These are phyloP conservation scores for Aplidium turbinatum DNA, from an alignment of 23 tunicate species.

Conservation along the genomic window DNA sequence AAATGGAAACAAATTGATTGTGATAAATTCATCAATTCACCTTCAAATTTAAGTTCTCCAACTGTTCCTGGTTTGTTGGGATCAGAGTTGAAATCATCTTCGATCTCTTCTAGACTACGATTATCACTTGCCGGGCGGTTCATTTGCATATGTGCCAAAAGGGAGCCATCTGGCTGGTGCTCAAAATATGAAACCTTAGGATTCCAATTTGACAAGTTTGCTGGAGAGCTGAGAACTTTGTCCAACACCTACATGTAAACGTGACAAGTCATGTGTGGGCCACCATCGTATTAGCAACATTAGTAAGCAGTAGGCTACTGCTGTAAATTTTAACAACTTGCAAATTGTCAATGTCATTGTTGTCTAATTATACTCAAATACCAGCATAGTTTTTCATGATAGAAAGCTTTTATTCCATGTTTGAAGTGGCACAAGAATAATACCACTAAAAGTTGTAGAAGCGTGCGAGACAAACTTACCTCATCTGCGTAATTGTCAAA, in stretches of 20 bases:
- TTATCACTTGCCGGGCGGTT: slow-evolving; percentile 3
- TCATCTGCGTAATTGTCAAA: slow-evolving; percentile 7
- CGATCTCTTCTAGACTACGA: background rate
- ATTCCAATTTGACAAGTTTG: background rate
- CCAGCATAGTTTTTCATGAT: no score
- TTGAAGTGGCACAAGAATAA: no score
- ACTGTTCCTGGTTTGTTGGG: background rate
- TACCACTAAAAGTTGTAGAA: no score
- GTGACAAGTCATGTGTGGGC: no score
- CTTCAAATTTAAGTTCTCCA: slow-evolving; percentile 9
- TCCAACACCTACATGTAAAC: no score
- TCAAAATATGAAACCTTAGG: slow-evolving; percentile 69
- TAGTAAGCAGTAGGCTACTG: background rate
- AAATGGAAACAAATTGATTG: no score
- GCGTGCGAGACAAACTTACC: no score
- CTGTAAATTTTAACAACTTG: background rate
- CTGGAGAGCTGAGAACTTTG: no score
- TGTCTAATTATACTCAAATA: no score
- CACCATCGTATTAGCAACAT: background rate
- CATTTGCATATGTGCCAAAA: slow-evolving; percentile 38
- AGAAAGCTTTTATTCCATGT: no score
- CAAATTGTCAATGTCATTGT: no score
- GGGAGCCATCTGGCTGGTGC: slow-evolving; percentile 42
- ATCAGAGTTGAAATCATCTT: slow-evolving; percentile 17
- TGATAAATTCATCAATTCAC: no score